These are phyloP conservation scores for Scolopax rusticola DNA, from an alignment of 2,797 vertebrate genomes.

Conservation along the genomic window DNA sequence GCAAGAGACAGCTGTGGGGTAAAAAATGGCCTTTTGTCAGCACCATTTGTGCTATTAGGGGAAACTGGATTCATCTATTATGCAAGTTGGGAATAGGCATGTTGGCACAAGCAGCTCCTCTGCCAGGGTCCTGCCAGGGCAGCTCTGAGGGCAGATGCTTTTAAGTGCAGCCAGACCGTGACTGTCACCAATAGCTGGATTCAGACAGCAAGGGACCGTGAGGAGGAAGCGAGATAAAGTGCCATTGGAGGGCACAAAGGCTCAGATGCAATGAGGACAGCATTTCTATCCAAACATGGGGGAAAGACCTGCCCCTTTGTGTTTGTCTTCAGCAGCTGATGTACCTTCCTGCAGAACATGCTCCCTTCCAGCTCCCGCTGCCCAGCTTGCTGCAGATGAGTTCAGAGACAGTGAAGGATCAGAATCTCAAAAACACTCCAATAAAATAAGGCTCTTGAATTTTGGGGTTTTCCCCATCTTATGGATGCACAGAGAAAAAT, in stretches of 20 bases:
- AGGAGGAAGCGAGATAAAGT: conserved; percentile 53
- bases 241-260: neutral
- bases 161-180: neutral
- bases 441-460: neutral
- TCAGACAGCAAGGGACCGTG: neutral
- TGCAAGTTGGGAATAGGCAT: neutral
- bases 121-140: neutral
- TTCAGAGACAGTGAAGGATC: neutral
- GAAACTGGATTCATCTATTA: conserved; percentile 17
- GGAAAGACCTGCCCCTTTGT: conserved; percentile 16
- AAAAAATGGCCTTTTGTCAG: conserved; percentile 49
- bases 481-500: neutral
- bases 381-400: accelerated
- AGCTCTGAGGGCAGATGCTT: neutral
- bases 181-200: neutral
- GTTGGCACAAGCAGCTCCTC: neutral
- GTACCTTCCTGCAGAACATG: conserved; percentile 19
- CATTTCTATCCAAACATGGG: neutral
- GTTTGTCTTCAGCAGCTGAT: conserved; percentile 20
- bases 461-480: neutral
- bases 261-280: neutral
- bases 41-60: neutral
- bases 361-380: neutral
- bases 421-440: neutral
- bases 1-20: neutral